Evolutionary conservation across 2,113 vertebrate genomes (phyloP), one percentile per base, ranked within the genome.

Genomic region (Crotalus tigris): DNA sequence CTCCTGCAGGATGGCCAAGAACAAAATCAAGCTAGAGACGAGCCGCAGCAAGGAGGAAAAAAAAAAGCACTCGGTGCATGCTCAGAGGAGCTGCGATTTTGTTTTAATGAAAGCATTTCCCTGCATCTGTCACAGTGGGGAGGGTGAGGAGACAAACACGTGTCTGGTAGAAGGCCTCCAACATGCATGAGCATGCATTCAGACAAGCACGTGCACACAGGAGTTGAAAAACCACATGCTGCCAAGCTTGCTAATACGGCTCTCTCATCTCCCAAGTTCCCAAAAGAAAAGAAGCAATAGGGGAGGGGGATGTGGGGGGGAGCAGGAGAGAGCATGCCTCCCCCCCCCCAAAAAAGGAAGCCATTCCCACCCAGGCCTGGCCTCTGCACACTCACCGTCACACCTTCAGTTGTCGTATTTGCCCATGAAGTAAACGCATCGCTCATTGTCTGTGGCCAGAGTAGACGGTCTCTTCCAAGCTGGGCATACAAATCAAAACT

Each of bases 351-450:
- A 46, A 46, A 46, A 46, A 21, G 8, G 29, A 4, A 87, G 12
- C 90, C 10, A 9, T 81, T 44, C 54, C 5, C 1, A 51, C 39
- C 0, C 2, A 33, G n/a, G 2, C 55, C 33, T 0, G 86, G 19
- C 0, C 26, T 13, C 85, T 15, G 5, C 17, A 51, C 53, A 33
- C 98, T 98, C 97, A 99, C 99, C 94, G 99, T 99, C 95, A 98
- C 96, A 96, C 96, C 98, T 93, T 98, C 97, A 92, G 98, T 98
- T 3, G 91, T 92, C 95, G 98, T 94, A 96, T 98, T 98, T 97
- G 98, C 98, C 99, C 99, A 99, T 93, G 98, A 94, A 96, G 97
- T 97, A 96, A 98, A 98, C 95, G 98, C 98, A 99, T 99, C 97
- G 98, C 98, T 99, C 98, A 99, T 99, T 98, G 98, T 99, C 98